Base-by-base conservation (phyloP, 2,888 invertebrate genomes). In the Drosophila demipolita region DNA sequence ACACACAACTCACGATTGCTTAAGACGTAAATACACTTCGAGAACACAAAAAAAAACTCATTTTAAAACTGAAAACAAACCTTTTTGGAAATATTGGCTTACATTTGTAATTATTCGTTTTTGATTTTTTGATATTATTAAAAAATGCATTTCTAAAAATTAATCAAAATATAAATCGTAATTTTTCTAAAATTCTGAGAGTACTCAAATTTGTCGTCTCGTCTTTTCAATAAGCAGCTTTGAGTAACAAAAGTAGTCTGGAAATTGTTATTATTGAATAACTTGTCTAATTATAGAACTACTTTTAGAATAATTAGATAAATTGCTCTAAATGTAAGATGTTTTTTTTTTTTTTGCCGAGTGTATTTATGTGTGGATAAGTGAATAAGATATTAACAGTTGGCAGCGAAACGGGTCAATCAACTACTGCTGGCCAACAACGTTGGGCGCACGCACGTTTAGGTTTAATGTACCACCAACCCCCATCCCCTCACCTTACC, bases 401-500 rank as follows among this genome's bases (percentile, higher is more conserved):
- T 76, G 63, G 72, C 66, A 76, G 58, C 77, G 61, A 80, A 76
- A 62, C 78, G 81, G 77, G 81, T 81, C 80, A 80, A 73, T 78
- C 78, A 78, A 78, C 77, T 55, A 55, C 53, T 23, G 35, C 55
- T 76, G 73, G 36, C 73, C 66, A 73, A 60, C 66, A 73, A 57
- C 59, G 59, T 45, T 73, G 53, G 54, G 62, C 52, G 71, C 60
- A 62, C 71, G 48, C 64, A 71, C 70, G 54, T 62, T 71, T 70
- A 32, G 17, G 38, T 49, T 64, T n/a, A 26, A 26, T 58, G 8
- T 42, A 35, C 33, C 23, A 3, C 33, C 29, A 32, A 9, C n/a
- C 17, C 17, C 32, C 2, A 15, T 6, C 32, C 20, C 6, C 15
- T 29, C 26, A 17, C 26, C 12, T 23, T 20, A 20, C 26, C 64